phyloP scores from a whole-genome alignment of 2,113 vertebrate species.

The Cololabis saira region DNA sequence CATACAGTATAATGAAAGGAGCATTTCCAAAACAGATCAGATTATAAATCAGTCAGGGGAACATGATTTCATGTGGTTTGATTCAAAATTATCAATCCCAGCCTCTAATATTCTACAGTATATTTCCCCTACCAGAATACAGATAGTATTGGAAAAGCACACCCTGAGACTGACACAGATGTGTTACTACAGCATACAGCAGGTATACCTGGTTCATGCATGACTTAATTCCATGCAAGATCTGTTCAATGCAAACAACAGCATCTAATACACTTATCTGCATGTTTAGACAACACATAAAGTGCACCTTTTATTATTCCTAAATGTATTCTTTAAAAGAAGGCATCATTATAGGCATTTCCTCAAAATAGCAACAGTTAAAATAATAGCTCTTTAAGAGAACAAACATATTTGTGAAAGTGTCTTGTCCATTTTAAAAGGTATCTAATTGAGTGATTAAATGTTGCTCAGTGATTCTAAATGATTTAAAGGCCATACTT shows the following conservation, averaged over 20 bases:
- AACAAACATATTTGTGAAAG: conserved; percentile 30
- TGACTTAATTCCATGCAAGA: conserved; percentile 41
- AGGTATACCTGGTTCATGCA: conserved; percentile 41
- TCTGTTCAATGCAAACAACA: conserved; percentile 24
- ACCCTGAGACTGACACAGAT: conserved; percentile 41
- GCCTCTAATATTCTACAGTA: too few relatives aligned
- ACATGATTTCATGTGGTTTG: too few relatives aligned
- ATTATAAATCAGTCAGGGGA: too few relatives aligned
- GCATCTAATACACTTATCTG: conserved; percentile 1
- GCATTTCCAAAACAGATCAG: too few relatives aligned
- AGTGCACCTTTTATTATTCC: neutral
- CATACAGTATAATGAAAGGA: too few relatives aligned
- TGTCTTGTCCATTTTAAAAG: conserved; percentile 19
- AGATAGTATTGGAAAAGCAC: too few relatives aligned
- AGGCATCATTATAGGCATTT: neutral
- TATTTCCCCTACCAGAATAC: neutral
- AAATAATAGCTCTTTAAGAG: conserved; percentile 13
- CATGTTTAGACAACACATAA: neutral
- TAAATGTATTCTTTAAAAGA: conserved; percentile 9
- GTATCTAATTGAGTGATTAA: conserved; percentile 46
- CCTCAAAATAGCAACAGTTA: conserved; percentile 20
- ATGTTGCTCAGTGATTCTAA: conserved; percentile 43
- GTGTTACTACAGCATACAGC: conserved; percentile 34
- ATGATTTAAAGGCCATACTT: conserved; percentile 53
- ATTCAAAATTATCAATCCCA: too few relatives aligned